phyloP scores from a whole-genome alignment of 2,888 invertebrate genomes.

The Ethmia dodecea region DNA sequence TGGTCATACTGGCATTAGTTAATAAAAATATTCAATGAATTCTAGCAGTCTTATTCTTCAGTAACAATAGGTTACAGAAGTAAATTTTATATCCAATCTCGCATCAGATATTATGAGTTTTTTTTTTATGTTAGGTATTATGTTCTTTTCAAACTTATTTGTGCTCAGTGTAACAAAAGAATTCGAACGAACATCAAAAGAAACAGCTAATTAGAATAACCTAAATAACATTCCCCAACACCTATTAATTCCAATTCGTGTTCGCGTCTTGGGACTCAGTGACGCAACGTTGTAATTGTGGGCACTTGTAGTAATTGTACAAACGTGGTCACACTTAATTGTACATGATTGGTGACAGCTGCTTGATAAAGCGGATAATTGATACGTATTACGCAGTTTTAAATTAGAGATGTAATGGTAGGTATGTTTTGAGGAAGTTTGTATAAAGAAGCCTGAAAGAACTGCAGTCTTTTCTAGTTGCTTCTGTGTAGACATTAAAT shows the following conservation, averaged over 20 bases:
- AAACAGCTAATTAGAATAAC: conserved; percentile 8
- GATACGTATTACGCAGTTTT: conserved; percentile 49
- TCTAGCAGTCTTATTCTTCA: too few species aligned
- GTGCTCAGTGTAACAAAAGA: neutral
- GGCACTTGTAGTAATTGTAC: conserved; percentile 70
- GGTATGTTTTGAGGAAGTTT: too few species aligned
- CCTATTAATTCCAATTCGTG: conserved; percentile 64
- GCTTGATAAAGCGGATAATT: conserved; percentile 49
- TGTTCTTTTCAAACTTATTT: too few species aligned
- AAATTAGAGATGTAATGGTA: conserved; percentile 6
- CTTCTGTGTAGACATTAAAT: too few species aligned
- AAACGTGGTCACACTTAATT: conserved; percentile 37
- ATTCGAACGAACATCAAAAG: neutral
- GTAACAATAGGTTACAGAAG: too few species aligned
- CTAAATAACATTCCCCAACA: conserved; percentile 14
- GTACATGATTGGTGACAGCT: conserved; percentile 46
- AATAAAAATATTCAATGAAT: too few species aligned
- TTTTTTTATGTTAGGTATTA: too few species aligned
- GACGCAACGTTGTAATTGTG: conserved; percentile 65
- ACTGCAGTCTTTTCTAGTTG: too few species aligned
- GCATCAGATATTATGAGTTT: too few species aligned
- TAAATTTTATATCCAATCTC: too few species aligned
- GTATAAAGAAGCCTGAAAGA: too few species aligned
- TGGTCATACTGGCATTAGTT: too few species aligned
- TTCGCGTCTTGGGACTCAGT: conserved; percentile 39